Conservation (phyloP, 2,113 vertebrate species). For the Cyanistes caeruleus region DNA sequence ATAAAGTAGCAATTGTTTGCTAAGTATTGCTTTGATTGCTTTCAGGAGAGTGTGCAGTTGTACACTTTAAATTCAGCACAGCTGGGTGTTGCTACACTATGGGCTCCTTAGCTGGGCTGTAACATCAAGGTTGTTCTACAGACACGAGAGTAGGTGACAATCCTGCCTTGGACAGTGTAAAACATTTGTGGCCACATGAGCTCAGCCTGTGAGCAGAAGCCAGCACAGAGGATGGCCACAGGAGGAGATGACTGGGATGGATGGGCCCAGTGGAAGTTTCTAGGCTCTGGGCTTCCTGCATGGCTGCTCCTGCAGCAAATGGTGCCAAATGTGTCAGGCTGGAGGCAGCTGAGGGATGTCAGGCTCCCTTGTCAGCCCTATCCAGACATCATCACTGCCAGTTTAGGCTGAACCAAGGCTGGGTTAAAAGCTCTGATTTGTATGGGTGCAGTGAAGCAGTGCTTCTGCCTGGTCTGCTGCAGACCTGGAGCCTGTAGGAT, state of each 20-base stretch:
- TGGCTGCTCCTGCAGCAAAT: neutral
- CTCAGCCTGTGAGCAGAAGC: neutral
- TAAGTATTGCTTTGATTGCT: neutral
- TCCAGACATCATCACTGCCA: neutral
- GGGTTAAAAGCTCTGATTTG: neutral
- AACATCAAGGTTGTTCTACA: neutral
- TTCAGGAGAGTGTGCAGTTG: neutral
- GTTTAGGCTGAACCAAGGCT: neutral
- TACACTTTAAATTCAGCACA: neutral
- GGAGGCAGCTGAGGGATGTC: neutral
- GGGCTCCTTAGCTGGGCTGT: neutral
- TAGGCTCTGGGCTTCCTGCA: neutral
- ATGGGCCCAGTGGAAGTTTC: neutral
- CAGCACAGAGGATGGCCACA: neutral
- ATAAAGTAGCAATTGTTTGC: neutral
- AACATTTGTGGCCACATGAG: fast-evolving
- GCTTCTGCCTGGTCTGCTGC: neutral
- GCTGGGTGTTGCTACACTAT: neutral
- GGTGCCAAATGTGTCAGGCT: neutral
- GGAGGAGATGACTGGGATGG: neutral
- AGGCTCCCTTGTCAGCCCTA: neutral
- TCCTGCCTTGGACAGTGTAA: neutral
- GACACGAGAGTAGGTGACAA: fast-evolving
- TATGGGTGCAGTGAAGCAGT: neutral
- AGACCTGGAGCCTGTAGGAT: neutral